These are phyloP conservation scores for Drosophila sechellia DNA, from an alignment of 1,140 invertebrate genomes.

Conservation along the genomic window DNA sequence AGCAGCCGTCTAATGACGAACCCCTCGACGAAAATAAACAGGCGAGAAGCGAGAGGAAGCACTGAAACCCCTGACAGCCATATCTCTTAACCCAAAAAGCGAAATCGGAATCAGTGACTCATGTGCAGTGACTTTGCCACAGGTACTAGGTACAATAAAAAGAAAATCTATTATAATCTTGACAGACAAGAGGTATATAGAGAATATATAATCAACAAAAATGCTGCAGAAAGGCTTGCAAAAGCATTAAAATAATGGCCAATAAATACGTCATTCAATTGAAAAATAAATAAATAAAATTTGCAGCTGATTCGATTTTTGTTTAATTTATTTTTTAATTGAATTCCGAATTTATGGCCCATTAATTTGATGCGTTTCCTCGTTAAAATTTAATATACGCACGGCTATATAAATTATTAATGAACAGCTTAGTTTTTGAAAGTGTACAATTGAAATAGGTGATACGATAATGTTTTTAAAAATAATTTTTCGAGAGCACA, in stretches of 20 bases:
- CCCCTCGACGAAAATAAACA: conserved; percentile 63
- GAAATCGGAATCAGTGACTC: conserved; percentile 39
- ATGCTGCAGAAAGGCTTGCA: neutral
- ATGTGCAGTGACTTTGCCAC: neutral
- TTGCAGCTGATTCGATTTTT: conserved; percentile 4
- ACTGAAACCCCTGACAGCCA: conserved; percentile 52
- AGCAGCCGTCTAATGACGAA: conserved; percentile 47
- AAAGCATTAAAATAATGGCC: neutral
- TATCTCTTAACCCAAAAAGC: conserved; percentile 31
- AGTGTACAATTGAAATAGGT: neutral
- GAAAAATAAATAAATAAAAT: conserved; percentile 10
- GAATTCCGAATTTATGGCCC: conserved; percentile 7
- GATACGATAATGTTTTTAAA: no score
- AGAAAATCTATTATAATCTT: neutral
- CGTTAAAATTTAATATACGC: conserved; percentile 10
- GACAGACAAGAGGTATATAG: neutral
- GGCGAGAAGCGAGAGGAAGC: conserved; percentile 15
- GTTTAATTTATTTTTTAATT: neutral
- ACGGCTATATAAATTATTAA: neutral
- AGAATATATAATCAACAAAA: neutral
- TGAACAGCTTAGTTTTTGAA: neutral
- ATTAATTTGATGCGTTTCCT: conserved; percentile 13
- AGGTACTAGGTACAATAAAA: conserved; percentile 4
- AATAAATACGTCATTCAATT: conserved; percentile 14
- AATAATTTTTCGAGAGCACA: no score